Evolutionary conservation across 2,113 vertebrate species (phyloP).

Genomic region (Trichechus manatus): DNA sequence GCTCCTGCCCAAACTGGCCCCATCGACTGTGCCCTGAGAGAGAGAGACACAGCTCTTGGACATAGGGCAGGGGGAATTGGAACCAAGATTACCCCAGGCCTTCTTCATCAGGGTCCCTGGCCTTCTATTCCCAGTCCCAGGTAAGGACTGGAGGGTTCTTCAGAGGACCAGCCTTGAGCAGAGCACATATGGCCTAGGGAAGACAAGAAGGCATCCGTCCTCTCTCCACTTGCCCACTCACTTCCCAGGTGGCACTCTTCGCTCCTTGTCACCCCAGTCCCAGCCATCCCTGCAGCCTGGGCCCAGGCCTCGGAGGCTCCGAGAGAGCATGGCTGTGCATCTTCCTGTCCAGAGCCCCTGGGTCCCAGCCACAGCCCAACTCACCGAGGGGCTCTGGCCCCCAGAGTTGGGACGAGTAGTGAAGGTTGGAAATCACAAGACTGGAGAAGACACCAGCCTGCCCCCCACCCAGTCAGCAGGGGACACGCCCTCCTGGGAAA

Average conservation of each 20-base stretch:
- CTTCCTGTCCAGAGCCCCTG: neutral
- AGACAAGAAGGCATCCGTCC: neutral
- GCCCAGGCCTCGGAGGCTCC: neutral
- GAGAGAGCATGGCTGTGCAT: neutral
- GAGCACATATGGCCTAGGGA: neutral
- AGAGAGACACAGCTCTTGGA: neutral
- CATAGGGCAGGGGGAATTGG: neutral
- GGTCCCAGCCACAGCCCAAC: neutral
- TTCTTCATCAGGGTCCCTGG: neutral
- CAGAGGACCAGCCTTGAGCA: neutral
- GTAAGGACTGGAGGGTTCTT: neutral
- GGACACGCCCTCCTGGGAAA: neutral
- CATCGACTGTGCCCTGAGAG: neutral
- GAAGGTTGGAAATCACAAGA: neutral
- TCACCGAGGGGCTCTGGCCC: neutral
- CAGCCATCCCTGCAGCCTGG: neutral
- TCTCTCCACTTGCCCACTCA: neutral
- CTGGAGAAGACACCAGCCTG: neutral
- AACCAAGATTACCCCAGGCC: neutral
- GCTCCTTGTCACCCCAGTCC: neutral
- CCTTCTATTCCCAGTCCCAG: neutral
- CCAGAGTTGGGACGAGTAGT: neutral
- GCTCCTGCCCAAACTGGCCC: neutral
- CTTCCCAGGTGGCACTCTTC: neutral
- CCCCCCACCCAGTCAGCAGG: too few relatives aligned